Evolutionary conservation across 2,888 invertebrate species (phyloP).

Genomic region (Orthosia incerta): DNA sequence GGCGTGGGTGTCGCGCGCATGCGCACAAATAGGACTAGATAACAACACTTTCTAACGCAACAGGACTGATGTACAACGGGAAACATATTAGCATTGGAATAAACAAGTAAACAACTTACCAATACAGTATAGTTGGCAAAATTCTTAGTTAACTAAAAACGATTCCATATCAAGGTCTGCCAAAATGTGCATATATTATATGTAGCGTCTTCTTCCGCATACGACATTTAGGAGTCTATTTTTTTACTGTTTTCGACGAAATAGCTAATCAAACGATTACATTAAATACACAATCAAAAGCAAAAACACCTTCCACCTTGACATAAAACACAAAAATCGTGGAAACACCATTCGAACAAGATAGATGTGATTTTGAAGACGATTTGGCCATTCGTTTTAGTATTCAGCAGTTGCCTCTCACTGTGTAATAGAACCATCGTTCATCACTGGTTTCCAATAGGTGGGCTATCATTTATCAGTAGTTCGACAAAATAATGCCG

Average conservation of each 20-base stretch:
- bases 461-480: slow-evolving; percentile 63
- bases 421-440: slow-evolving; percentile 65
- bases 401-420: slow-evolving; percentile 60
- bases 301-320: slow-evolving; percentile 16
- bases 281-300: neutral
- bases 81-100: slow-evolving; percentile 14
- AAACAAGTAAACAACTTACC: slow-evolving; percentile 24
- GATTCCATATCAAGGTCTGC: neutral
- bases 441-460: slow-evolving; percentile 63
- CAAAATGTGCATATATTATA: slow-evolving; percentile 12
- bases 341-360: slow-evolving; percentile 54
- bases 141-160: slow-evolving; percentile 1
- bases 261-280: neutral
- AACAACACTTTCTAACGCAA: slow-evolving; percentile 59
- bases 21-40: slow-evolving; percentile 56
- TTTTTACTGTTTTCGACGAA: slow-evolving; percentile 14
- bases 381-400: slow-evolving; percentile 57
- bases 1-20: slow-evolving; percentile 70
- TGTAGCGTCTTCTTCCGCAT: slow-evolving; percentile 5
- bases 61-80: slow-evolving; percentile 28
- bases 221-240: neutral
- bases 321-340: slow-evolving; percentile 39
- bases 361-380: slow-evolving; percentile 61
- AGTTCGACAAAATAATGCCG: slow-evolving; percentile 59
- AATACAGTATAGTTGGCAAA: neutral